Evolutionary conservation across 2,888 invertebrate genomes (phyloP), one percentile per base, ranked within the genome.

Genomic region (Holacanthella duospinosa): DNA sequence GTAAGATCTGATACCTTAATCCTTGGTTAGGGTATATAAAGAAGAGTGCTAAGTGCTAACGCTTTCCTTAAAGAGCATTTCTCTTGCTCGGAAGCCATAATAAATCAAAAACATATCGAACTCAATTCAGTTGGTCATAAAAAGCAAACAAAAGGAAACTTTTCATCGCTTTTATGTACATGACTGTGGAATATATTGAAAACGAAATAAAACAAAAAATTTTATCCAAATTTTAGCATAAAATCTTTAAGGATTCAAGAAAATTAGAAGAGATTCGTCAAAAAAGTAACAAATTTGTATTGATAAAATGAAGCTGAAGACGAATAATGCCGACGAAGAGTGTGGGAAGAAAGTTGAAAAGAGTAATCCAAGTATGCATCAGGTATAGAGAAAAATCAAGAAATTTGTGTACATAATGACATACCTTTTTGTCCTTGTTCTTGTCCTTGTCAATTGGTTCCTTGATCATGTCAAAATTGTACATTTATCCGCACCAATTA

Each of bases 261-360:
- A 21, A n/a, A 16, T 48, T 48, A 4, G 21, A 48, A 21, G n/a
- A 48, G 4, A 48, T 21, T 48, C 21, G 4, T 21, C 21, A 36
- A 36, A 36, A 36, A 36, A 36, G 16, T 9, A 36, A 9, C n/a
- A 48, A 4, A 48, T n/a, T n/a, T n/a, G n/a, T n/a, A n/a, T n/a
- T n/a, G n/a, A n/a, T n/a, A 48, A 48, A 4, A 48, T 48, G 48
- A 48, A 48, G 21, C n/a, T 48, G 48, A 48, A 48, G 48, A 48
- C 48, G 48, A 48, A 48, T 48, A 21, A 48, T 21, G 48, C 19
- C 6, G 48, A 48, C 21, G 48, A n/a, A 21, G 48, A 48, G 48
- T 21, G 48, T n/a, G 48, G 19, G 48, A 48, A 48, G 48, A 48
- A 48, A 48, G 21, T 16, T 48, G 48, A 4, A 21, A 21, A 48